These are phyloP conservation scores for Drosophila kanekoi DNA, from an alignment of 2,888 invertebrate species.

Conservation along the genomic window DNA sequence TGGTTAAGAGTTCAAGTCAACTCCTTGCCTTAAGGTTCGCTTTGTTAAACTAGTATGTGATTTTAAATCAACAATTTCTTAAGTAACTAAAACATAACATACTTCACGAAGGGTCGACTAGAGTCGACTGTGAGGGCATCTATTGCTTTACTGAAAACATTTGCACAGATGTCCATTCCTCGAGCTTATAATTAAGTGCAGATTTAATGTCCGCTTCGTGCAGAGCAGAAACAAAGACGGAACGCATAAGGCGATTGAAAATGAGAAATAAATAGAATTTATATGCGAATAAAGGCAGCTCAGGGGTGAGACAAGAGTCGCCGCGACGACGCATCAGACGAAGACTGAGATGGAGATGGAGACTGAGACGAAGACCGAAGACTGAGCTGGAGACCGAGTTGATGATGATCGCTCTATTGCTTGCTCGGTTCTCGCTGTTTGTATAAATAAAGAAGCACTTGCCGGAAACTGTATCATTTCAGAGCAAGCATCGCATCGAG, in stretches of 20 bases:
- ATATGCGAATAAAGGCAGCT: conserved; percentile 62
- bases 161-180: conserved; percentile 9
- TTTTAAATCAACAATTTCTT: too few species aligned
- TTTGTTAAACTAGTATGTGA: too few species aligned
- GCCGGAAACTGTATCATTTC: conserved; percentile 72
- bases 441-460: conserved; percentile 77
- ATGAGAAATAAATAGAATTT: conserved; percentile 69
- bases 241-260: conserved; percentile 64
- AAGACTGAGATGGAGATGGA: neutral
- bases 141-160: conserved; percentile 2
- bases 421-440: conserved; percentile 50
- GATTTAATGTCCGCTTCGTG: conserved; percentile 40
- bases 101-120: neutral
- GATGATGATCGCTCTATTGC: conserved; percentile 15
- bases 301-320: conserved; percentile 43
- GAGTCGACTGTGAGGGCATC: conserved; percentile 8
- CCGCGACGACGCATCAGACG: conserved; percentile 4
- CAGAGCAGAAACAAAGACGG: conserved; percentile 56
- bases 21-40: too few species aligned
- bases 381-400: conserved; percentile 11
- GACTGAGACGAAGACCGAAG: conserved; percentile 6
- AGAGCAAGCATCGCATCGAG: conserved; percentile 53
- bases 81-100: too few species aligned
- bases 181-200: conserved; percentile 35
- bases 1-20: too few species aligned